Evolutionary conservation across 2,113 vertebrate genomes (phyloP).

Genomic region (Lonchura striata): DNA sequence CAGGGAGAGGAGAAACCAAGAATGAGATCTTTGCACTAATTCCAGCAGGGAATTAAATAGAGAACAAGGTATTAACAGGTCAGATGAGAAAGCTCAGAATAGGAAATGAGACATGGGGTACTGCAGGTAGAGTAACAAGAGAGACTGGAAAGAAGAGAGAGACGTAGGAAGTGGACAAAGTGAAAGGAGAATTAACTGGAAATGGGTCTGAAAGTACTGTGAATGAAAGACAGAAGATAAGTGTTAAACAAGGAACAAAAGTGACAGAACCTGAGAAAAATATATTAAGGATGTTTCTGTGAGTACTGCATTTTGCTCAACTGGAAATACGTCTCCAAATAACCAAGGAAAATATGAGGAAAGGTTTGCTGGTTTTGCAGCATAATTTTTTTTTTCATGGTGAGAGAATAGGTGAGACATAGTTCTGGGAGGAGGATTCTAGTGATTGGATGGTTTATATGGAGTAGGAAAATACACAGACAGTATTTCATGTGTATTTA

Average conservation of each 20-base stretch:
- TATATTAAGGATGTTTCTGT: neutral
- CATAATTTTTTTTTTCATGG: neutral
- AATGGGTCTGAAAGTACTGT: constrained; percentile 15
- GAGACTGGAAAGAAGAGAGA: neutral
- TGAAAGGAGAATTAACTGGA: constrained; percentile 10
- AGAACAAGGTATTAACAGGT: neutral
- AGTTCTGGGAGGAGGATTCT: neutral
- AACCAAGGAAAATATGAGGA: neutral
- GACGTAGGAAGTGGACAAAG: neutral
- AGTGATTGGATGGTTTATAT: neutral
- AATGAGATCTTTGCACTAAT: neutral
- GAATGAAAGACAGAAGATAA: neutral
- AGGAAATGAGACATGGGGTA: neutral
- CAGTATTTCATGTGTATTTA: constrained; percentile 23
- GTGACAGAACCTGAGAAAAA: neutral
- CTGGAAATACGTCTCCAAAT: neutral
- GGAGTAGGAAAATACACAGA: neutral
- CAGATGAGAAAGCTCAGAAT: neutral
- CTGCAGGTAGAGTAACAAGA: neutral
- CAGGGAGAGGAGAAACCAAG: neutral
- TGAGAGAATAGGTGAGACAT: neutral
- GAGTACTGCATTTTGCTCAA: neutral
- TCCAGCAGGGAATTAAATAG: neutral
- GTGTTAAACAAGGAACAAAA: constrained; percentile 11
- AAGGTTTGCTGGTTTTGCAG: neutral